Conservation (phyloP, 2,797 vertebrate species). For the Nothura maculosa region DNA sequence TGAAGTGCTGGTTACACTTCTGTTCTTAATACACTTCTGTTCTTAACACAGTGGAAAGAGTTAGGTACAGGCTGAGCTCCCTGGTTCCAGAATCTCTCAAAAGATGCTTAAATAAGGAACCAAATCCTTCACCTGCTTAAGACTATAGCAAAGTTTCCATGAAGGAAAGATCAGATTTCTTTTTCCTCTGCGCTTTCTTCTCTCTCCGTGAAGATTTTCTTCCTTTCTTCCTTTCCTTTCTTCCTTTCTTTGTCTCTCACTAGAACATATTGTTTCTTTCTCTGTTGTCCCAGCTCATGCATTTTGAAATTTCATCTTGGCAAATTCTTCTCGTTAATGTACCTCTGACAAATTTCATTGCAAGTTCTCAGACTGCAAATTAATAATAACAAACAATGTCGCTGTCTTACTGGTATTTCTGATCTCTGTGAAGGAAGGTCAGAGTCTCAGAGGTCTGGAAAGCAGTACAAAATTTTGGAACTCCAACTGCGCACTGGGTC, state of each 20-base stretch:
- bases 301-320: conserved; percentile 16
- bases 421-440: conserved; percentile 29
- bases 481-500: not conserved
- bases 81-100: not conserved
- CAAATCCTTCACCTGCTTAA: not conserved
- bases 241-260: not conserved
- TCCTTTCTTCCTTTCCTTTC: not conserved
- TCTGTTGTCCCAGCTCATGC: not conserved
- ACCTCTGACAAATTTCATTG: conserved; percentile 11
- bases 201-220: not conserved
- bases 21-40: not conserved
- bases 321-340: not conserved
- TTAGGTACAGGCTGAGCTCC: not conserved
- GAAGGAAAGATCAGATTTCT: not conserved
- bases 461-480: not conserved
- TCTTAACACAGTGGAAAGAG: not conserved
- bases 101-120: not conserved
- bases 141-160: not conserved
- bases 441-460: conserved; percentile 36
- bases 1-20: not conserved
- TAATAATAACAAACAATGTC: not conserved
- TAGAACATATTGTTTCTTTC: not conserved
- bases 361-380: conserved; percentile 18
- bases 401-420: conserved; percentile 17
- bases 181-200: not conserved